Evolutionary conservation across 2,888 invertebrate genomes (phyloP).

Genomic region (Spodoptera littoralis): DNA sequence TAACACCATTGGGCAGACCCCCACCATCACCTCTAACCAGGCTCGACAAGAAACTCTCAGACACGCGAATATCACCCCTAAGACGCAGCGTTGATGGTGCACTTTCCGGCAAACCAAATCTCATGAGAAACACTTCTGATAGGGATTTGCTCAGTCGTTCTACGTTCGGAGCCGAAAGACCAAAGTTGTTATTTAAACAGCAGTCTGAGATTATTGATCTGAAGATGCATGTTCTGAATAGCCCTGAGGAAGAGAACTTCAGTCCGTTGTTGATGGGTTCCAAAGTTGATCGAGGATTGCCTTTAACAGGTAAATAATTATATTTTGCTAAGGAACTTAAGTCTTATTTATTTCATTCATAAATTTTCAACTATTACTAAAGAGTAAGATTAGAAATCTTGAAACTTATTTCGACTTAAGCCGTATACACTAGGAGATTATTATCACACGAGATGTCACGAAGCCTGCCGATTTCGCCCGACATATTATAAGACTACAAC

Average conservation of each 20-base stretch:
- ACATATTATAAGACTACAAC: too few species aligned
- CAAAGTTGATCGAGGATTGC: slow-evolving; percentile 82
- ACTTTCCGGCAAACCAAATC: slow-evolving; percentile 70
- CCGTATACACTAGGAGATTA: too few species aligned
- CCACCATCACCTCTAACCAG: slow-evolving; percentile 77
- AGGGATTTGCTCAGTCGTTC: slow-evolving; percentile 73
- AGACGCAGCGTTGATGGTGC: slow-evolving; percentile 78
- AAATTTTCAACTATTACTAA: too few species aligned
- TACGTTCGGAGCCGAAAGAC: slow-evolving; percentile 71
- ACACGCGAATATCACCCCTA: slow-evolving; percentile 80
- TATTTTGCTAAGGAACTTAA: too few species aligned
- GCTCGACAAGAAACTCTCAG: slow-evolving; percentile 78
- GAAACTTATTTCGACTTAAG: too few species aligned
- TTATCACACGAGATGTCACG: too few species aligned
- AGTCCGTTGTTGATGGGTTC: slow-evolving; percentile 71
- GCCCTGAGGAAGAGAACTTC: slow-evolving; percentile 78
- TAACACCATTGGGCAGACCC: slow-evolving; percentile 78
- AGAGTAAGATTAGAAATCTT: too few species aligned
- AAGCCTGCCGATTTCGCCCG: too few species aligned
- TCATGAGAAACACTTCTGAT: slow-evolving; percentile 76
- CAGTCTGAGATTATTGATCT: slow-evolving; percentile 85
- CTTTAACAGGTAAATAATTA: slow-evolving; percentile 79
- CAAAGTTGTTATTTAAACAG: slow-evolving; percentile 81
- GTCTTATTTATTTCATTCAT: too few species aligned
- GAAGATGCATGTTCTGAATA: slow-evolving; percentile 80